These are phyloP conservation scores for Parazoanthus darwini DNA, from an alignment of 92 coral and sea anemone genomes.

Conservation along the genomic window DNA sequence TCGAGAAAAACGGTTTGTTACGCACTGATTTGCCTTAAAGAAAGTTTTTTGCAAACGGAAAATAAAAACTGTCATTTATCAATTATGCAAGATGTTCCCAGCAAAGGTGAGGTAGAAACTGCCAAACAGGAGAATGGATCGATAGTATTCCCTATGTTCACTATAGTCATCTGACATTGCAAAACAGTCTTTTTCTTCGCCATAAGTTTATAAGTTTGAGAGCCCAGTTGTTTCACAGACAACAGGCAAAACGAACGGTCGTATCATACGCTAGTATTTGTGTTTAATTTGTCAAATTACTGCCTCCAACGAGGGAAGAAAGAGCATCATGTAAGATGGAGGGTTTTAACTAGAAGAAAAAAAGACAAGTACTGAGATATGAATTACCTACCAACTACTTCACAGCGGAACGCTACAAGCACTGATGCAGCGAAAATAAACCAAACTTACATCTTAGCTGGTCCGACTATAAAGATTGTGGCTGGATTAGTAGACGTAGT, in stretches of 20 bases:
- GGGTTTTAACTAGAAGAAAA: too few relatives aligned
- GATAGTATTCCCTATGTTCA: too few relatives aligned
- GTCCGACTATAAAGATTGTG: background rate
- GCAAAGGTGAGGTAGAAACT: too few relatives aligned
- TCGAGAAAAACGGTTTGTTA: too few relatives aligned
- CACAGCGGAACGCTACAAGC: background rate
- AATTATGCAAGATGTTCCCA: too few relatives aligned
- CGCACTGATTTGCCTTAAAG: too few relatives aligned
- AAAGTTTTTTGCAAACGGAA: too few relatives aligned
- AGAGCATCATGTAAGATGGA: too few relatives aligned
- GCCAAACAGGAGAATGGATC: too few relatives aligned
- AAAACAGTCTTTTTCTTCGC: background rate
- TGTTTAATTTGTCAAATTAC: background rate
- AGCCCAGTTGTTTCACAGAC: background rate
- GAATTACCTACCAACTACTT: background rate
- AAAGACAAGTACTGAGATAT: too few relatives aligned
- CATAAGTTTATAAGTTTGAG: background rate
- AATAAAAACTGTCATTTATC: too few relatives aligned
- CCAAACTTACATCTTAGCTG: background rate
- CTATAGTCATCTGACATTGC: background rate
- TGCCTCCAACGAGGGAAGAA: too few relatives aligned
- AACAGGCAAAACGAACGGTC: background rate
- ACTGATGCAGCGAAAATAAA: background rate
- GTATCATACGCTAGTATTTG: background rate
- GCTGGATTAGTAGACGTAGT: background rate